A percentile compares a stretch with the other conserved stretches of the same genome.
Conservation (phyloP, 2,888 invertebrate genomes). For the Leptopterna dolabrata region DNA sequence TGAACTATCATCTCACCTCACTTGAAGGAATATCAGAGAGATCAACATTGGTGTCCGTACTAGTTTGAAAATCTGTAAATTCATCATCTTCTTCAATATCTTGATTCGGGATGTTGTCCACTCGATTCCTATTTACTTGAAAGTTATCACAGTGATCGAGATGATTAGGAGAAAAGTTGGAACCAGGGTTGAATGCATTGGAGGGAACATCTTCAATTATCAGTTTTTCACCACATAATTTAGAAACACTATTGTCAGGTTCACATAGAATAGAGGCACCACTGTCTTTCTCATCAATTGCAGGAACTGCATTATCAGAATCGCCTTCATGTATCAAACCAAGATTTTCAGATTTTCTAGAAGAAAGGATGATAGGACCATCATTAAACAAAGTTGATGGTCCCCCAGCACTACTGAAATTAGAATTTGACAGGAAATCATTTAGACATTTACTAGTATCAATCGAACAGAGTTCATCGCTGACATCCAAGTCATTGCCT, state of each 20-base stretch:
- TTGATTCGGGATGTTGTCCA: not conserved
- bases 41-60: not conserved
- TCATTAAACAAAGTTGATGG: not conserved
- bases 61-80: conserved; percentile 60
- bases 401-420: not conserved
- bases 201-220: not conserved
- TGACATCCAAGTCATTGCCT: not conserved
- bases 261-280: not conserved
- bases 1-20: not conserved
- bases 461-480: not conserved
- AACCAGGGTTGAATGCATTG: not conserved
- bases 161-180: not conserved
- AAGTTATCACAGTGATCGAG: not conserved
- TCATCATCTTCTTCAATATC: conserved; percentile 58
- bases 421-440: not conserved
- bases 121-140: not conserved
- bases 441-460: not conserved
- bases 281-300: not conserved
- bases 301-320: not conserved
- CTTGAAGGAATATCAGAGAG: not conserved
- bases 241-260: not conserved
- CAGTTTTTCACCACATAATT: not conserved
- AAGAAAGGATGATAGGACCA: not conserved
- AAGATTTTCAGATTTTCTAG: not conserved
- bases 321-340: not conserved